Percentiles rank a stretch among this genome's conserved stretches.
These are phyloP conservation scores for Ceratosolen fusciceps DNA, from an alignment of 1,140 invertebrate species.

Conservation along the genomic window DNA sequence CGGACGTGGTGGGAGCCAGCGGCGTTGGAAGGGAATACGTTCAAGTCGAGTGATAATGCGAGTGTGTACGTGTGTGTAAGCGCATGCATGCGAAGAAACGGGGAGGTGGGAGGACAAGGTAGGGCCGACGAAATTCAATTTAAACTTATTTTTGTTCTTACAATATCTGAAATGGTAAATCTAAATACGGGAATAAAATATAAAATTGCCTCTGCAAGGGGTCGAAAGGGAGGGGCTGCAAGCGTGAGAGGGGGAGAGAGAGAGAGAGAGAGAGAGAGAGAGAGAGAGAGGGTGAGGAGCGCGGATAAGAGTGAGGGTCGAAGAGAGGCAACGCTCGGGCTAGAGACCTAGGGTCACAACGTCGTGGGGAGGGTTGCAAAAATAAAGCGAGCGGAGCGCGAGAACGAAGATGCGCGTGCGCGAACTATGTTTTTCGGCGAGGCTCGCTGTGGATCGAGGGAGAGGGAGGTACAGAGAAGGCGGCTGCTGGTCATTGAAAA, in stretches of 20 bases:
- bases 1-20: too few relatives aligned
- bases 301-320: too few relatives aligned
- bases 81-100: slow-evolving; percentile 39
- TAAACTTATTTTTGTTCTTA: slow-evolving; percentile 67
- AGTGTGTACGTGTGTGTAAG: slow-evolving; percentile 2
- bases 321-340: not conserved
- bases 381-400: not conserved
- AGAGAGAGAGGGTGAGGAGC: not conserved
- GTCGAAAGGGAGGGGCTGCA: not conserved
- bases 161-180: slow-evolving; percentile 65
- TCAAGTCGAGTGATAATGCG: slow-evolving; percentile 40
- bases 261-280: not conserved
- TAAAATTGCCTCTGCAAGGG: slow-evolving; percentile 60
- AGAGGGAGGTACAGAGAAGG: slow-evolving; percentile 33
- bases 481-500: slow-evolving; percentile 62
- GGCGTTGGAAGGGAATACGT: not conserved
- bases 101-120: slow-evolving; percentile 16
- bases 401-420: not conserved
- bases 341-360: not conserved
- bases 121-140: slow-evolving; percentile 62
- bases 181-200: slow-evolving; percentile 66
- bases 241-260: not conserved
- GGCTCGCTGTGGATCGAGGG: not conserved
- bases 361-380: not conserved
- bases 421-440: not conserved